These are phyloP conservation scores for Psittacus erithacus DNA, from an alignment of 2,113 vertebrate species.

Conservation along the genomic window DNA sequence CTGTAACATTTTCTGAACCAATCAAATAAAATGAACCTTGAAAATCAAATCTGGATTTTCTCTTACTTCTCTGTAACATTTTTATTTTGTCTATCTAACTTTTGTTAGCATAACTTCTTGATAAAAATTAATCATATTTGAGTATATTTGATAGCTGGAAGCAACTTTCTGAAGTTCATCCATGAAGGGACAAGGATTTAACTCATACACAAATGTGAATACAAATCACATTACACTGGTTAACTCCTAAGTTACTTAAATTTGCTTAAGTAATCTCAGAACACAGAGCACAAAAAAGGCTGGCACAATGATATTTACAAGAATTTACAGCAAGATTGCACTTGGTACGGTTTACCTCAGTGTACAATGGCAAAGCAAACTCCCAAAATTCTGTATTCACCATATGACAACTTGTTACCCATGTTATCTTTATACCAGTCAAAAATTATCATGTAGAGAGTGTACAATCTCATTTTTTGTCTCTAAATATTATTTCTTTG, in stretches of 20 bases:
- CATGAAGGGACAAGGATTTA: neutral
- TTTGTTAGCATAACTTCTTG: neutral
- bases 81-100: neutral
- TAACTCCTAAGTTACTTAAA: neutral
- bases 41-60: neutral
- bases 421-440: neutral
- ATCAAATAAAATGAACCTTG: neutral
- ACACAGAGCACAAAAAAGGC: neutral
- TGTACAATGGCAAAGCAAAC: neutral
- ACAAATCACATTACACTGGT: neutral
- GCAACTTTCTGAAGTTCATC: neutral
- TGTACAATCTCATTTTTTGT: neutral
- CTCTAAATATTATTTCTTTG: neutral
- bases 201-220: neutral
- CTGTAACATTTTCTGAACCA: neutral
- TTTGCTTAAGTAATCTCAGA: neutral
- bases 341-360: neutral
- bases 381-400: neutral
- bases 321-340: neutral
- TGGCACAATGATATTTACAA: neutral
- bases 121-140: neutral
- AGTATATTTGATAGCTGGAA: neutral
- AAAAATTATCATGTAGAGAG: neutral
- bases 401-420: neutral
- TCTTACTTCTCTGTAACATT: neutral